Conservation (phyloP, 1,140 invertebrate genomes). For the Drosophila funebris region DNA sequence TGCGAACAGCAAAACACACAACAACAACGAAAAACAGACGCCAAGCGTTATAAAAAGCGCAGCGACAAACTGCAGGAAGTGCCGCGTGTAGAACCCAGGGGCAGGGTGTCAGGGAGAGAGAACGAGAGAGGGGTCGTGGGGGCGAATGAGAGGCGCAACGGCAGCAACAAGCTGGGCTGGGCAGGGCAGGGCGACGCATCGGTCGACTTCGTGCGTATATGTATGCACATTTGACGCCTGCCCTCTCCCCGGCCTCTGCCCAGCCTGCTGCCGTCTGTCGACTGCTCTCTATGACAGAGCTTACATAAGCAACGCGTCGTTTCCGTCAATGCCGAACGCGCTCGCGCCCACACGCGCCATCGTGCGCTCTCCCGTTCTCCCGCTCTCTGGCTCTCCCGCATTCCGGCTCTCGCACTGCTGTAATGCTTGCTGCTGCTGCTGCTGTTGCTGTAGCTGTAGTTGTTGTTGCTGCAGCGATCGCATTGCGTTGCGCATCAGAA, state of each 20-base stretch:
- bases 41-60: constrained; percentile 37
- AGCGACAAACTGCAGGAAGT: constrained; percentile 63
- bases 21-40: constrained; percentile 35
- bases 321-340: constrained; percentile 65
- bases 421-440: constrained; percentile 6
- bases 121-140: not conserved
- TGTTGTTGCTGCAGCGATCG: constrained; percentile 53
- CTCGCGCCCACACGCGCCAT: constrained; percentile 28
- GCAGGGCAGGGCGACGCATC: not conserved
- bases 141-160: not conserved
- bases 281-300: not conserved
- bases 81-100: constrained; percentile 22
- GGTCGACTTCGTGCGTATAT: constrained; percentile 15
- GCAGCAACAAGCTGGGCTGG: no score
- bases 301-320: constrained; percentile 72
- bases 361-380: constrained; percentile 15
- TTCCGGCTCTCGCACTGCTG: constrained; percentile 14
- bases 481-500: constrained; percentile 81
- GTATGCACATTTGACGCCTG: constrained; percentile 42
- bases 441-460: not conserved
- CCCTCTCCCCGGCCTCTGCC: not conserved
- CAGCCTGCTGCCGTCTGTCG: not conserved
- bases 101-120: not conserved
- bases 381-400: constrained; percentile 24
- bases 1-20: constrained; percentile 44